Base-by-base conservation (phyloP, 1,140 invertebrate species). In the Vanessa tameamea region DNA sequence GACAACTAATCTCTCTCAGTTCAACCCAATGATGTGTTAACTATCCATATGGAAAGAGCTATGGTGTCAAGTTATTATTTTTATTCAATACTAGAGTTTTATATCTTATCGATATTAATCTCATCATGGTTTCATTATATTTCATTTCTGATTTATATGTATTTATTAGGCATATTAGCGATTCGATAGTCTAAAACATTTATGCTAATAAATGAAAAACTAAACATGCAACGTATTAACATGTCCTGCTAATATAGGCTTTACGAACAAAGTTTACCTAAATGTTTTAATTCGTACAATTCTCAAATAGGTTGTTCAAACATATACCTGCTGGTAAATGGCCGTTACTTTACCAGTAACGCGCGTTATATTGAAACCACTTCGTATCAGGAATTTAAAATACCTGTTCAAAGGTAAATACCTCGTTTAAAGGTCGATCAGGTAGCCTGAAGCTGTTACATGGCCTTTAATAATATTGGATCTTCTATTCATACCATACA, bases 321-420 rank as follows among this genome's bases (percentile, higher is more conserved):
- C 57, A 37, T 61, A 61, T 61, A 61, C 23, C 57, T 61, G 13
- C 26, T 31, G 37, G 15, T 59, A 59, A 68, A 20, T 5, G 20
- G 66, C 53, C 16, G 47, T 59, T 69, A 47, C 37, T 59, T 69
- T 53, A 69, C 66, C 20, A 15, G 23, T 47, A 75, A 53, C 73
- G 73, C 71, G 63, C 68, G 76, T 78, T 78, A 78, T 72, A 78
- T 82, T 79, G 72, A 75, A 82, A 81, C 70, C 74, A 72, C 64
- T 68, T 47, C 76, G 77, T 73, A 73, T 69, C 70, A 65, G 70
- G 79, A 82, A 82, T 82, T 73, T 80, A 79, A 81, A 82, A 73
- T 65, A 68, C 73, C 76, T 75, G 66, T 75, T 82, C 75, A 76
- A 71, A 76, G 57, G 61, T 64, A 79, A 81, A 69, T 76, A 75